These are phyloP conservation scores for Fopius arisanus DNA, from an alignment of 1,140 invertebrate species.

Conservation along the genomic window DNA sequence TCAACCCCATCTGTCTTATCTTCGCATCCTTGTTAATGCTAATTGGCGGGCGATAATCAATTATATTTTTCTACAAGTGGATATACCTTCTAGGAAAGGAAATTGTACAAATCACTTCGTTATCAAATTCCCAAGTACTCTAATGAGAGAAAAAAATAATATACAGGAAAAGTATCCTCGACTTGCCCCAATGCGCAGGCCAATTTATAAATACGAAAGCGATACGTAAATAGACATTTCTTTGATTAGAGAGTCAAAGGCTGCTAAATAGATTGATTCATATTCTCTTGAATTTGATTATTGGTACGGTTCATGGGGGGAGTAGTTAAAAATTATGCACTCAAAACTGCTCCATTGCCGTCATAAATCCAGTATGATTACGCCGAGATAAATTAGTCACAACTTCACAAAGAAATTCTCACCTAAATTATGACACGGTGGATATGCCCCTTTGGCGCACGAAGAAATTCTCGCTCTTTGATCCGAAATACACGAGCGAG, in stretches of 20 bases:
- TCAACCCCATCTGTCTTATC: slow-evolving; percentile 22
- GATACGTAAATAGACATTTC: too few relatives aligned
- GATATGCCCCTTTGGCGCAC: not conserved
- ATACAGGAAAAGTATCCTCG: too few relatives aligned
- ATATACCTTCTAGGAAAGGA: not conserved
- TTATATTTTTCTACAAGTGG: not conserved
- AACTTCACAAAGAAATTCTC: not conserved
- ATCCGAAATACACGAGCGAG: slow-evolving; percentile 15
- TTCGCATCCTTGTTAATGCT: slow-evolving; percentile 14
- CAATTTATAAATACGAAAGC: too few relatives aligned
- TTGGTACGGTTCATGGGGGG: not conserved
- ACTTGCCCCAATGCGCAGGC: too few relatives aligned
- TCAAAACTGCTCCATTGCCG: not conserved
- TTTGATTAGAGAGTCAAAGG: too few relatives aligned
- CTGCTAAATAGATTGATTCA: too few relatives aligned
- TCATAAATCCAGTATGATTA: not conserved
- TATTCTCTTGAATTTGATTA: too few relatives aligned
- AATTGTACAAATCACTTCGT: not conserved
- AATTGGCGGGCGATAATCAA: slow-evolving; percentile 27
- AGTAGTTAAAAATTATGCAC: not conserved
- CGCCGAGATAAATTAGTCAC: not conserved
- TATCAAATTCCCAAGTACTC: not conserved
- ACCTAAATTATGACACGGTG: not conserved
- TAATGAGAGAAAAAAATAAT: too few relatives aligned
- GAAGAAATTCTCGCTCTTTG: slow-evolving; percentile 19